Evolutionary conservation across 2,888 invertebrate genomes (phyloP), one percentile per base, ranked within the genome.

Genomic region (Dorcus hopei): DNA sequence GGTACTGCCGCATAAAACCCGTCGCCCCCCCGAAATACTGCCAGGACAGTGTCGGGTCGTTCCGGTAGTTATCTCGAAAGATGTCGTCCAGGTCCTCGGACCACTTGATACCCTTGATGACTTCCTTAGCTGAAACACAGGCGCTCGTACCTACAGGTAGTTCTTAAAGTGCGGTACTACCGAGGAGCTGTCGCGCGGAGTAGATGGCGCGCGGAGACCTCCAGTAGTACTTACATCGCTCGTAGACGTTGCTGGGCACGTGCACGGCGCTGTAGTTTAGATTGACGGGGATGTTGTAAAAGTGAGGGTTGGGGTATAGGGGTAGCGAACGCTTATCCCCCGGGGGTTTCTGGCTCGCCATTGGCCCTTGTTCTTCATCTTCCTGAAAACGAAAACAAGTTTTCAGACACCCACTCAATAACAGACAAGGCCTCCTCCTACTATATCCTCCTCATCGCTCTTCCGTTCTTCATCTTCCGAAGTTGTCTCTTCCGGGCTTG

Each of bases 21-120:
- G 93, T 91, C 39, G 96, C 90, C 77, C 96, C 97, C 64, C 98
- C 97, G 79, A 98, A 99, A 78, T 95, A 97, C 81, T 99, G 99
- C 95, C 97, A 99, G 3, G 93, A 93, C 43, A 97, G 81, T 3
- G 93, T 90, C 11, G 93, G 92, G 78, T 95, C 93, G 59, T 85
- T 85, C 74, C 89, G 87, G 74, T 90, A 91, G 79, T 97, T 97
- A 72, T 89, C 87, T 66, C 87, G 86, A 79, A 97, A 98, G 67
- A 89, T 91, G 54, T 88, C 86, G 77, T 97, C 95, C 68, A 99
- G 82, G 68, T 91, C 90, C 74, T 94, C 91, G 3, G 97, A 96
- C 99, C 99, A 99, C 74, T 91, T 89, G 61, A 98, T 95, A 39
- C 95, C 95, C 78, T 92, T 89, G 61, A 96, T 87, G 5, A 97